These are phyloP conservation scores for Schizothorax lantsangensis DNA, from an alignment of 2,797 vertebrate genomes.

Conservation along the genomic window DNA sequence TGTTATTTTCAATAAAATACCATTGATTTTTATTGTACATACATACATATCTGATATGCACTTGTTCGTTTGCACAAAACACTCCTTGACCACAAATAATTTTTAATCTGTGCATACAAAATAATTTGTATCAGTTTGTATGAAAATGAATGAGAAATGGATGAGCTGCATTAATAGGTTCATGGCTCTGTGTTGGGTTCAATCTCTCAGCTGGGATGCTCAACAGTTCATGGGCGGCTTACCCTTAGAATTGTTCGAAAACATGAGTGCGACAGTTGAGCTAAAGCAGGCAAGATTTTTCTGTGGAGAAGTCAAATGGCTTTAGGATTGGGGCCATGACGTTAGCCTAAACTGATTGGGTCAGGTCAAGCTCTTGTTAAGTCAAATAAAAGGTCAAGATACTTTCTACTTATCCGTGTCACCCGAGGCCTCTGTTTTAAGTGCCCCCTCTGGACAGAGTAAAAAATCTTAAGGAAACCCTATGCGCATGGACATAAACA, in stretches of 20 bases:
- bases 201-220: conserved; percentile 55
- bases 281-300: conserved; percentile 59
- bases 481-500: conserved; percentile 61
- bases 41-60: neutral
- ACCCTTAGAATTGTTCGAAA: conserved; percentile 62
- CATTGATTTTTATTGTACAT: neutral
- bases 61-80: neutral
- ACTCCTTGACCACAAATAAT: neutral
- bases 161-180: conserved; percentile 30
- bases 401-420: conserved; percentile 66
- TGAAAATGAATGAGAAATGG: neutral
- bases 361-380: conserved; percentile 68
- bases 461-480: conserved; percentile 64
- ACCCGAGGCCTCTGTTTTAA: conserved; percentile 63
- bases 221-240: conserved; percentile 58
- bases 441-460: conserved; percentile 61
- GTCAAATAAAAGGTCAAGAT: conserved; percentile 68
- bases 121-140: neutral
- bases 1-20: neutral
- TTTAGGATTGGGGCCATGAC: conserved; percentile 56
- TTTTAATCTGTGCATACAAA: neutral
- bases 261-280: conserved; percentile 55
- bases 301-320: conserved; percentile 57
- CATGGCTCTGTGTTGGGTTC: conserved; percentile 60
- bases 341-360: conserved; percentile 66